Evolutionary conservation across 2,888 invertebrate species (phyloP), one percentile per base, ranked within the genome.

Genomic region (Terebella lapidaria): DNA sequence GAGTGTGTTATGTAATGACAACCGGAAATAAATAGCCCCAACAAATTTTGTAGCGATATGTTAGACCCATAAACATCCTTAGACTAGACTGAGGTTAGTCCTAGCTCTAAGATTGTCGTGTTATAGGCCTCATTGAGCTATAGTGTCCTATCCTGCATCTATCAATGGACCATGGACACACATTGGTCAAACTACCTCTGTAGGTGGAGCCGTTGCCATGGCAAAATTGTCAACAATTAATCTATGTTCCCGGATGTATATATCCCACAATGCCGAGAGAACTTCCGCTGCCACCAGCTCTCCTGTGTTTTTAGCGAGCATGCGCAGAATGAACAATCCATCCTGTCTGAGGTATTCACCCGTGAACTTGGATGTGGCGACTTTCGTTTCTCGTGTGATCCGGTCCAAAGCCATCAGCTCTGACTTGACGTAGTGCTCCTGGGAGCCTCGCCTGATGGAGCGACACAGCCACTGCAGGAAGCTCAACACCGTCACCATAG

Each of bases 391-490:
- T 1, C 74, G 64, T 3, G 70, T 69, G 26, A 81, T 71, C 22
- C 80, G 74, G 67, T 78, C 78, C 74, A 81, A 77, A 52, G 77
- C 74, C 66, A 81, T 78, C 26, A 81, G 72, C 59, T 61, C 56
- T 64, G 74, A 74, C 65, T 72, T 75, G 66, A 76, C 70, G 63
- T 75, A 76, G 49, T 74, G 69, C 53, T 73, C 71, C 15, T 76
- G 68, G 56, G 73, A 73, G 58, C 72, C 72, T 56, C 75, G 67
- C 61, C 74, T 72, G 20, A 74, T 70, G 68, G 74, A 73, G 47
- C 75, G 74, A 64, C 74, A 73, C 58, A 76, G 67, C 82, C 82
- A 82, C 63, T 78, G 74, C 59, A 81, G 64, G 58, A 82, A 75
- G 67, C 77, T 80, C 64, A 73, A 70, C 45, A 77, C 67, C 63